phyloP scores from a whole-genome alignment of 1,140 invertebrate species.

The Pseudobourletiella spinata region DNA sequence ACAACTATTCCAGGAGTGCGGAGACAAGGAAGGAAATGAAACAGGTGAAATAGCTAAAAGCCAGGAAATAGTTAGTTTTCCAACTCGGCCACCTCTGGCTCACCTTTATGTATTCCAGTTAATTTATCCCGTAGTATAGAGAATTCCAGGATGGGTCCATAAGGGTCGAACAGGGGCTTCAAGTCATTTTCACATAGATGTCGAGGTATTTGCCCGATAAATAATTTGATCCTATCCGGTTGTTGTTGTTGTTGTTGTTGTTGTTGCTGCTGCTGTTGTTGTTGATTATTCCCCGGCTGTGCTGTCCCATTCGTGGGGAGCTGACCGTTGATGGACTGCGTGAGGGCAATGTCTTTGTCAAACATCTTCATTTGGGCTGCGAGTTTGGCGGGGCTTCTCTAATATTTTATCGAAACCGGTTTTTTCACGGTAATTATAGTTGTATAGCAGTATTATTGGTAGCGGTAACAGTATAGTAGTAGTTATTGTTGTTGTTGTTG shows the following conservation, averaged over 20 bases:
- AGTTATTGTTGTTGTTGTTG: too few relatives aligned
- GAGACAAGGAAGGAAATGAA: too few relatives aligned
- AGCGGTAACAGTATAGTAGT: background rate
- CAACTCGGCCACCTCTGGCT: too few relatives aligned
- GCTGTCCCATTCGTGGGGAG: too few relatives aligned
- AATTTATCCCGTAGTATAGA: constrained; percentile 86
- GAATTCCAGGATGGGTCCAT: constrained; percentile 87
- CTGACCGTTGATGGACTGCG: background rate
- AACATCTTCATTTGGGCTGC: background rate
- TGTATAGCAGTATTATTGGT: background rate
- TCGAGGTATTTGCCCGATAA: constrained; percentile 83
- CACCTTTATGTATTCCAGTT: constrained; percentile 51
- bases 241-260: constrained; percentile 5
- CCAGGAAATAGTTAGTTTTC: too few relatives aligned
- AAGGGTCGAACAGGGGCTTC: constrained; percentile 82
- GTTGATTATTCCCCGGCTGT: constrained; percentile 10
- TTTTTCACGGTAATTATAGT: background rate
- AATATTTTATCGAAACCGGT: background rate
- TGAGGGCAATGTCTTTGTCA: background rate
- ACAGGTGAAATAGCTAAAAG: too few relatives aligned
- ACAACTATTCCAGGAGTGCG: too few relatives aligned
- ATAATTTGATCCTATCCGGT: constrained; percentile 55
- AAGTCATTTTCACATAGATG: constrained; percentile 81
- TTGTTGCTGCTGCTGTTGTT: constrained; percentile 1
- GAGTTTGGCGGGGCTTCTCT: background rate